phyloP scores from a whole-genome alignment of 2,888 invertebrate species.

The Sialis lutaria region DNA sequence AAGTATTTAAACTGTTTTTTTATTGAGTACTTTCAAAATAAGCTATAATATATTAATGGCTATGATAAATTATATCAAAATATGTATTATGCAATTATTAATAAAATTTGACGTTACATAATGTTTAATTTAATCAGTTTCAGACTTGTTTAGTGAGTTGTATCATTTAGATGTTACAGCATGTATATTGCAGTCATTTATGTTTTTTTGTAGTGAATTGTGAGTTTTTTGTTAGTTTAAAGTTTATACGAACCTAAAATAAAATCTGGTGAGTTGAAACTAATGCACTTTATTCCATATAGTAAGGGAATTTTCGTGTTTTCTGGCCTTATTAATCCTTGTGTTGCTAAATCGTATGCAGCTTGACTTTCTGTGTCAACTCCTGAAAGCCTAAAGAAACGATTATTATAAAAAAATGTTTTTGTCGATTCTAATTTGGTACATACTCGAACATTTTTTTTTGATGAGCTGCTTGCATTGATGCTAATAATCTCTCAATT shows the following conservation, averaged over 20 bases:
- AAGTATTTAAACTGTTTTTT: too few relatives aligned
- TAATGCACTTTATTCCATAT: constrained; percentile 70
- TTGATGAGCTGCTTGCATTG: constrained; percentile 76
- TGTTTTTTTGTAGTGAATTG: background rate
- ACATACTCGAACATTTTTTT: constrained; percentile 70
- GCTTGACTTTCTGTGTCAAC: constrained; percentile 72
- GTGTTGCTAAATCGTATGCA: constrained; percentile 73
- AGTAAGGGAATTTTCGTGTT: constrained; percentile 53
- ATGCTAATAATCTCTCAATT: constrained; percentile 56
- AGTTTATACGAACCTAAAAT: constrained; percentile 44
- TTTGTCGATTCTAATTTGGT: constrained; percentile 7
- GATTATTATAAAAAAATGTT: constrained; percentile 2
- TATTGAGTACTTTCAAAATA: too few relatives aligned
- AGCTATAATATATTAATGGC: too few relatives aligned
- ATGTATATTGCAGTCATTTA: too few relatives aligned
- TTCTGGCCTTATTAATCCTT: constrained; percentile 65
- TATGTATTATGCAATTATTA: too few relatives aligned
- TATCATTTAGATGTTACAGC: too few relatives aligned
- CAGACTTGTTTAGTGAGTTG: too few relatives aligned
- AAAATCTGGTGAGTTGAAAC: constrained; percentile 70
- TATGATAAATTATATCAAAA: too few relatives aligned
- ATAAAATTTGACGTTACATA: too few relatives aligned
- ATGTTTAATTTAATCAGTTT: too few relatives aligned
- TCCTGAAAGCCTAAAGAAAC: constrained; percentile 43
- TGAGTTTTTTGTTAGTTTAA: background rate